These are phyloP conservation scores for Pomacea maculata DNA, from an alignment of 1,140 invertebrate genomes.

Conservation along the genomic window DNA sequence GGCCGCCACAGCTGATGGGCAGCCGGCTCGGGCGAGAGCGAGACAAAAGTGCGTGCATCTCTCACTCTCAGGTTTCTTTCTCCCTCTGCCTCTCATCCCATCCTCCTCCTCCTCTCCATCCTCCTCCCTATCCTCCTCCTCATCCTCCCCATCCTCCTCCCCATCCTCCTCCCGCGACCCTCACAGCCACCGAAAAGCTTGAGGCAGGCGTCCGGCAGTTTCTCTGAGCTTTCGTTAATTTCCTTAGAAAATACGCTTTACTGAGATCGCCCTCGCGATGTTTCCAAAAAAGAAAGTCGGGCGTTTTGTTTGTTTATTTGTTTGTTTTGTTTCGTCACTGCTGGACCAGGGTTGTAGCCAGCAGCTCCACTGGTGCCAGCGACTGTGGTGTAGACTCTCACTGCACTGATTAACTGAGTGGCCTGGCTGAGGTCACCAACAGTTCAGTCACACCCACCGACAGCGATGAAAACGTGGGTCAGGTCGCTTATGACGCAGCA, in stretches of 20 bases:
- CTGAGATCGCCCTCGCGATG: not conserved
- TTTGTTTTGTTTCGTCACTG: no score
- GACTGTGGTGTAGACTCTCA: not conserved
- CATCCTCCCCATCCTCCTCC: not conserved
- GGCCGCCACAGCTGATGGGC: not conserved
- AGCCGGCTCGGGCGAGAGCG: not conserved
- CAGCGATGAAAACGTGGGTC: no score
- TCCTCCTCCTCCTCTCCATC: not conserved
- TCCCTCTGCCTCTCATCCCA: not conserved
- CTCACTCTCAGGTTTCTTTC: not conserved
- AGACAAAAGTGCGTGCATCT: not conserved
- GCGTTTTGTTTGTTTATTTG: no score
- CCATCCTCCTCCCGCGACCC: not conserved
- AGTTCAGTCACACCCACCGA: no score
- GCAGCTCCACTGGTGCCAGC: not conserved
- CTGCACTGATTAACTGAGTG: no score
- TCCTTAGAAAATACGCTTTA: not conserved
- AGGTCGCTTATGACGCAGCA: no score
- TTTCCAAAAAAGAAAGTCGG: not conserved
- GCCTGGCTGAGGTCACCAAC: no score
- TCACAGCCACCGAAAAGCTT: no score
- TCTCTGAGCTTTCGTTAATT: not conserved
- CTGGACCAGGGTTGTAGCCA: not conserved
- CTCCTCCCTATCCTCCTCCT: not conserved
- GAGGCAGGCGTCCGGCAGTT: no score